phyloP scores from a whole-genome alignment of 2,797 vertebrate species.

The Heterohyrax brucei region DNA sequence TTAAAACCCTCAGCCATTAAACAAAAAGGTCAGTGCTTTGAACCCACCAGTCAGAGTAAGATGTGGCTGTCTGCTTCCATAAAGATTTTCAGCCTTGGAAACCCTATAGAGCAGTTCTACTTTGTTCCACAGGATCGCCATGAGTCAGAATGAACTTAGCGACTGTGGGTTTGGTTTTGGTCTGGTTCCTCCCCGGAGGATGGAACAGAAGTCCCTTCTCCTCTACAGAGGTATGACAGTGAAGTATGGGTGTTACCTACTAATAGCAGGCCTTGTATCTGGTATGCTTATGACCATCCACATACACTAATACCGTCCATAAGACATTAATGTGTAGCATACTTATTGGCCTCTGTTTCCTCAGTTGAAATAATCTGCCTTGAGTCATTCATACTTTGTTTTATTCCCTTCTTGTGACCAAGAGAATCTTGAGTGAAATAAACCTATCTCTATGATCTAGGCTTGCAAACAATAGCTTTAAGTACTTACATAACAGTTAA shows the following conservation, averaged over 20 bases:
- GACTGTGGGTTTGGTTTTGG: no score
- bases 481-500: background rate
- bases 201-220: background rate
- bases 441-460: background rate
- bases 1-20: no score
- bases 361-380: background rate
- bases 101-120: no score
- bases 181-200: background rate
- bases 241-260: background rate
- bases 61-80: no score
- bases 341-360: background rate
- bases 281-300: background rate
- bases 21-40: no score
- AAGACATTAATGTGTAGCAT: background rate
- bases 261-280: background rate
- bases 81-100: no score
- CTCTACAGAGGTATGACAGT: background rate
- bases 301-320: background rate
- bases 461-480: background rate
- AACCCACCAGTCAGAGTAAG: no score
- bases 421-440: constrained; percentile 6
- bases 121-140: no score
- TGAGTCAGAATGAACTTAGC: no score
- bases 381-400: constrained; percentile 4
- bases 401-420: background rate